Evolutionary conservation across 2,888 invertebrate genomes (phyloP).

Genomic region (Noctua janthe): DNA sequence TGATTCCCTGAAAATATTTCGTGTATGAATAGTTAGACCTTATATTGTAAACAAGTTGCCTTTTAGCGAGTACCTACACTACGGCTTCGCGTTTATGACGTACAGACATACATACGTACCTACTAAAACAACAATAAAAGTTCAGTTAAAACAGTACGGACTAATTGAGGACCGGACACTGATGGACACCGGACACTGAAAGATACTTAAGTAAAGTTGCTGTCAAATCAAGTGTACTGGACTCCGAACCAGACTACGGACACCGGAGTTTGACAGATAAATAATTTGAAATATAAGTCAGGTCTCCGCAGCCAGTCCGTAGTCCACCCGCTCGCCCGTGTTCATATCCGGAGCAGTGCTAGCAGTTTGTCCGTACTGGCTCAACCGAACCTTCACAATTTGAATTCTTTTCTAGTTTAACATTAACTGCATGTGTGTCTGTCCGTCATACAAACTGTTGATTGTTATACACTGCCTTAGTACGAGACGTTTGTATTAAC

Average conservation of each 20-base stretch:
- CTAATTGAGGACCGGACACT: not conserved
- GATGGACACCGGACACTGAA: not conserved
- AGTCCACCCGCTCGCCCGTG: too few species aligned
- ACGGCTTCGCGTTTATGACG: slow-evolving; percentile 69
- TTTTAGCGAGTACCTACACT: slow-evolving; percentile 78
- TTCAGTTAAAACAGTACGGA: not conserved
- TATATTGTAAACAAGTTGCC: slow-evolving; percentile 77
- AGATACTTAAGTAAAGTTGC: not conserved
- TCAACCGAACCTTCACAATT: not conserved
- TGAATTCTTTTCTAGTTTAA: not conserved
- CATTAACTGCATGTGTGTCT: slow-evolving; percentile 49
- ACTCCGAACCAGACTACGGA: not conserved
- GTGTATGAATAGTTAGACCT: too few species aligned
- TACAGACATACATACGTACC: slow-evolving; percentile 45
- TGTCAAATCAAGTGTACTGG: not conserved
- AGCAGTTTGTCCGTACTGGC: not conserved
- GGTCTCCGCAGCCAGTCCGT: not conserved
- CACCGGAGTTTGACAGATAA: not conserved
- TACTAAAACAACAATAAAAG: not conserved
- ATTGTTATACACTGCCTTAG: slow-evolving; percentile 80
- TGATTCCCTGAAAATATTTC: too few species aligned
- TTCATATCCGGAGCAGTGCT: too few species aligned
- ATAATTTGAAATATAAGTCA: not conserved
- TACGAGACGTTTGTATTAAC: slow-evolving; percentile 70
- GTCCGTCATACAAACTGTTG: slow-evolving; percentile 62